Evolutionary conservation across 2,797 vertebrate genomes (phyloP).

Genomic region (Eulemur albifrons): DNA sequence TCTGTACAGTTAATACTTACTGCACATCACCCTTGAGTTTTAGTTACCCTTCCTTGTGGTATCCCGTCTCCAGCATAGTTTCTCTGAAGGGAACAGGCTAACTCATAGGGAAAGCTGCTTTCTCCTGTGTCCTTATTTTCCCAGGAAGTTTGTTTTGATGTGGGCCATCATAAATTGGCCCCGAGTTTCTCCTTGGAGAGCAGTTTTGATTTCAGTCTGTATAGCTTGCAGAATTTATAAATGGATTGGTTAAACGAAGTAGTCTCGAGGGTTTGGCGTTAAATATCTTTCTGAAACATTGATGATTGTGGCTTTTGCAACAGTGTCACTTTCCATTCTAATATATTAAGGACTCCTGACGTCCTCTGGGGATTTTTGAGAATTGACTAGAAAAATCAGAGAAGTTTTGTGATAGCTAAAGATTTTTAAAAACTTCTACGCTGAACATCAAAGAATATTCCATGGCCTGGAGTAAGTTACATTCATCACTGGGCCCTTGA

Average conservation of each 20-base stretch:
- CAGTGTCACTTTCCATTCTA: neutral
- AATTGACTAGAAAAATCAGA: neutral
- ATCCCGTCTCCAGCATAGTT: neutral
- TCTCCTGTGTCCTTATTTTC: neutral
- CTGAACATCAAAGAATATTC: neutral
- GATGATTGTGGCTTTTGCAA: slow-evolving; percentile 11
- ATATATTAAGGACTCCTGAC: neutral
- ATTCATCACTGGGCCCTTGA: neutral
- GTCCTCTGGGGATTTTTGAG: neutral
- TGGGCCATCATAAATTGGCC: neutral
- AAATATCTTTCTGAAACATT: slow-evolving; percentile 15
- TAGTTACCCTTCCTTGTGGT: neutral
- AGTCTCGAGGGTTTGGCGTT: neutral
- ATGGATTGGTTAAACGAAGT: neutral
- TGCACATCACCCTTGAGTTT: neutral
- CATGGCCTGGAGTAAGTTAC: neutral
- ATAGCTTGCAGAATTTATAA: slow-evolving; percentile 22
- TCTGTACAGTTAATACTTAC: neutral
- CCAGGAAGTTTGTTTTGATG: neutral
- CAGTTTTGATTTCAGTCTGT: neutral
- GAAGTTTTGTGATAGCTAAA: neutral
- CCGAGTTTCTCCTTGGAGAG: neutral
- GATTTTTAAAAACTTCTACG: neutral
- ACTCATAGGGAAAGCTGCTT: neutral
- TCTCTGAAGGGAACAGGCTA: neutral